Conservation (phyloP, 2,113 vertebrate species). For the Vicugna pacos region DNA sequence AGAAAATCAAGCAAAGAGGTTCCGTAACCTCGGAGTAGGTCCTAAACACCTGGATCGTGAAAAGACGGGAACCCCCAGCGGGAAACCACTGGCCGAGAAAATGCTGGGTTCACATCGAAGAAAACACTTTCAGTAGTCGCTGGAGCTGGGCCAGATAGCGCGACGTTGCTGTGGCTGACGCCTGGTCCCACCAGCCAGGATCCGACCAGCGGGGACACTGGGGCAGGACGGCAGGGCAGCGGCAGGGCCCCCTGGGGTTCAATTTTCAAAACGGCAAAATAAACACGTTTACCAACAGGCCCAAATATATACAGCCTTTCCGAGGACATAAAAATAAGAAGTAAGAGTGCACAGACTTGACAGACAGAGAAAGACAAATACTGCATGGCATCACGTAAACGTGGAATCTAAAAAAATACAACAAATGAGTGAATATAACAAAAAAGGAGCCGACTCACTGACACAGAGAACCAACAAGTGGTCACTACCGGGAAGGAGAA, state of each 20-base stretch:
- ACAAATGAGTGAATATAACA: no score
- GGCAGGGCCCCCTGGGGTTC: no score
- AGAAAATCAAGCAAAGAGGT: neutral
- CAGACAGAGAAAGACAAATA: no score
- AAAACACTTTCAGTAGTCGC: neutral
- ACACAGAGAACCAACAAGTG: no score
- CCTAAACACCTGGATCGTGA: neutral
- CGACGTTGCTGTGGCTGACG: no score
- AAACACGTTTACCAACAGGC: neutral
- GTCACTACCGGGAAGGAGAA: no score
- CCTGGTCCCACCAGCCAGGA: neutral
- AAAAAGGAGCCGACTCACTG: no score
- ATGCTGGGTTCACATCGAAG: neutral
- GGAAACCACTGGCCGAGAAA: neutral
- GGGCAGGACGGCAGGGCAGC: no score
- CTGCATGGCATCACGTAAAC: no score
- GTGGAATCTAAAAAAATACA: no score
- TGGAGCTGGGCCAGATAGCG: neutral
- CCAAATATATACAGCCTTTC: neutral
- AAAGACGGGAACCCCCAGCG: neutral
- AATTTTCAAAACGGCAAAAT: neutral
- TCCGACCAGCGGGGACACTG: no score
- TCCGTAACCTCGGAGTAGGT: neutral
- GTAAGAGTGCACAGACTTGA: neutral
- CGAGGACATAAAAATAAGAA: neutral